Evolutionary conservation across 2,113 vertebrate species (phyloP).

Genomic region (Colossoma macropomum): DNA sequence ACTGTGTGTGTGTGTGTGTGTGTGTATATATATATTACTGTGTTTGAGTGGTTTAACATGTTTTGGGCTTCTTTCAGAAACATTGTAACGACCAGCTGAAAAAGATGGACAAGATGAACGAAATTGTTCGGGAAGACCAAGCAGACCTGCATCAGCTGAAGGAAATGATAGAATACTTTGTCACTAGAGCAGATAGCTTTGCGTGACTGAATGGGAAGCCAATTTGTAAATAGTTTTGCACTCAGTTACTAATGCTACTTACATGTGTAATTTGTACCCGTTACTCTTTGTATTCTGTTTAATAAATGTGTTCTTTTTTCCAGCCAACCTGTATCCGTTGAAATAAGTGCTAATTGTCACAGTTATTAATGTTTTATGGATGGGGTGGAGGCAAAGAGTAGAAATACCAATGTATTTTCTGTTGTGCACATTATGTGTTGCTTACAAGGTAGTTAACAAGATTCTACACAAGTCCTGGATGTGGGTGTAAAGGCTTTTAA

Average conservation of each 20-base stretch:
- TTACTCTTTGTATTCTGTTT: neutral
- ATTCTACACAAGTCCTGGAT: no score
- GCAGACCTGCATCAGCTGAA: conserved; percentile 61
- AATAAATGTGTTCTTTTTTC: neutral
- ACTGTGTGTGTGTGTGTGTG: neutral
- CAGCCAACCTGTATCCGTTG: neutral
- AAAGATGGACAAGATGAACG: conserved; percentile 64
- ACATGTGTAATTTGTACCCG: neutral
- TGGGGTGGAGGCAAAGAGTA: neutral
- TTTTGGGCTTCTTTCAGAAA: conserved; percentile 65
- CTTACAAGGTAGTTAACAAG: no score
- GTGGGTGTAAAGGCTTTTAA: no score
- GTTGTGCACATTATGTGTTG: no score
- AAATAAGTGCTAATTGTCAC: neutral
- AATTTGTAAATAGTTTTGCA: conserved; percentile 50
- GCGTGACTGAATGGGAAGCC: neutral
- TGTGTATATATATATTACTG: neutral
- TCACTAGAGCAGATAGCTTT: conserved; percentile 50
- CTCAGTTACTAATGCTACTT: conserved; percentile 3
- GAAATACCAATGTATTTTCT: neutral
- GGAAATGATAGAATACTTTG: conserved; percentile 64
- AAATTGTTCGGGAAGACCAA: conserved; percentile 68
- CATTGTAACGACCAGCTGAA: conserved; percentile 65
- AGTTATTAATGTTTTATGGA: neutral
- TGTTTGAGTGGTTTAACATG: neutral